Conservation (phyloP, 2,888 invertebrate species). For the Brassicogethes aeneus region DNA sequence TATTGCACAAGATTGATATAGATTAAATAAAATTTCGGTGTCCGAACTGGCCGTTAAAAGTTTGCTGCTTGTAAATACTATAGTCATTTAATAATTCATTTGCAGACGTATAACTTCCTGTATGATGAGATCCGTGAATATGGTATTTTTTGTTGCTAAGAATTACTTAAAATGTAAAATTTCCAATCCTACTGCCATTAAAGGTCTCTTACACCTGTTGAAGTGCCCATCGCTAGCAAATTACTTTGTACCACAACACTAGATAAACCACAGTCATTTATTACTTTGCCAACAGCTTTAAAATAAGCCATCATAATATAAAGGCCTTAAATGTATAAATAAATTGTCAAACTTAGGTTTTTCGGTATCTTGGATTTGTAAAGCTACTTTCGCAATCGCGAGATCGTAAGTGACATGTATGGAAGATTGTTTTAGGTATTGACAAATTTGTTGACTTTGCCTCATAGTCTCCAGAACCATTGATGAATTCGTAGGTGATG, state of each 20-base stretch:
- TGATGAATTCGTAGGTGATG: conserved; percentile 20
- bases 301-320: conserved; percentile 22
- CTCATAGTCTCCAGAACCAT: conserved; percentile 21
- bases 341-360: conserved; percentile 8
- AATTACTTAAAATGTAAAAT: conserved; percentile 19
- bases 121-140: conserved; percentile 12
- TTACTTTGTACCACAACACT: conserved; percentile 15
- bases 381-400: conserved; percentile 19
- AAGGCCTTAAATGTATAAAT: conserved; percentile 27
- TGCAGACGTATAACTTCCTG: conserved; percentile 15
- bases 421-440: conserved; percentile 15
- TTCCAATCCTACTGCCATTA: conserved; percentile 19
- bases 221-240: conserved; percentile 21
- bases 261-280: conserved; percentile 15
- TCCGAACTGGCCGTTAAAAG: conserved; percentile 12
- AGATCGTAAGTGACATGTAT: conserved; percentile 23
- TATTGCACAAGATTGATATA: conserved; percentile 6
- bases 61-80: conserved; percentile 14
- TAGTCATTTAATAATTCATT: conserved; percentile 14
- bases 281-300: conserved; percentile 19
- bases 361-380: conserved; percentile 20
- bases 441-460: conserved; percentile 14
- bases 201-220: conserved; percentile 19
- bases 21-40: conserved; percentile 12
- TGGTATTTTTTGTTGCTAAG: conserved; percentile 10